Base-by-base conservation (phyloP, 2,797 vertebrate genomes). In the Rallus crepitans region DNA sequence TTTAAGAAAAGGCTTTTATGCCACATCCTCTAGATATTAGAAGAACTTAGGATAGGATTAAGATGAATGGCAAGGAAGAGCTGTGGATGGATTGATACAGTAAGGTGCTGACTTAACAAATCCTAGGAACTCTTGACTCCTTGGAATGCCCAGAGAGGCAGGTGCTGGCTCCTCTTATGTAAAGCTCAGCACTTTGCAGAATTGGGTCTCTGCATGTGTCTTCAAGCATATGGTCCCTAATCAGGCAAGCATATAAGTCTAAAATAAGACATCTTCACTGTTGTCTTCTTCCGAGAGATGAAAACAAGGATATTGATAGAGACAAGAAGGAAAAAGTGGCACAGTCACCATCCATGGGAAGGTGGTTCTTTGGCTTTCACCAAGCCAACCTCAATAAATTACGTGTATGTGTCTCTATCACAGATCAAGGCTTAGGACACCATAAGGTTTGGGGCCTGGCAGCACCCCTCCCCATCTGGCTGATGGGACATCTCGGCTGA, bases 361-460 rank as follows among this genome's bases (percentile, higher is more conserved):
- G 35, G 7, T 27, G 65, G 18, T 17, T 53, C 15, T 25, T 60
- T 60, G 59, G 27, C 59, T 90, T 71, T 76, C 73, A 55, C 14
- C 3, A 9, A 64, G 31, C 40, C 13, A 5, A 56, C 72, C 31
- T 7, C 14, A 3, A 24, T 61, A 5, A 27, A 4, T 79, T 84
- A 60, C 30, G 12, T 65, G 39, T 53, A 3, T n/a, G 10, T 37
- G 16, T 28, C 14, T 65, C 18, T 35, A 37, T 72, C 2, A 1
- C 45, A 69, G 47, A 69, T 31, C 23, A 11, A 53, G 35, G 35
- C 53, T 68, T 15, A 45, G 66, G 37, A 66, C 12, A 24, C 25
- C 1, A 0, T 80, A 70, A 61, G 47, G 52, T 50, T 89, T 1
- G 0, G 73, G 33, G 27, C 30, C 69, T 73, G 28, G 33, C 64